Conservation (phyloP, 2,113 vertebrate species). For the Ciconia boyciana region DNA sequence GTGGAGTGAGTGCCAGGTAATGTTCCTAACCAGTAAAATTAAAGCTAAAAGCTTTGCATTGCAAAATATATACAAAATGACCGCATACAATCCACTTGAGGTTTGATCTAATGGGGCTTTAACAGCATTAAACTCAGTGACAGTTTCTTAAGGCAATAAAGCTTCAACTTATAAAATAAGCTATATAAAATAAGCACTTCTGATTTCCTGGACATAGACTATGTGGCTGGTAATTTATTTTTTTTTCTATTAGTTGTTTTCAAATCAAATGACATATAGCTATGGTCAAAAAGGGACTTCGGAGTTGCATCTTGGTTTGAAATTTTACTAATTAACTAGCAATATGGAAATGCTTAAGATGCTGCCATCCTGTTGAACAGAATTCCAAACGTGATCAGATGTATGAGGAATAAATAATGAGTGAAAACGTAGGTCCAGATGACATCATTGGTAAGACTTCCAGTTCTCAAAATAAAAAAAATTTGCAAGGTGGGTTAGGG, state of each 20-base stretch:
- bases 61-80: background rate
- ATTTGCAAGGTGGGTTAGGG: background rate
- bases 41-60: slow-evolving; percentile 52
- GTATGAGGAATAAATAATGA: background rate
- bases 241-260: background rate
- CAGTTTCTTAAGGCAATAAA: background rate
- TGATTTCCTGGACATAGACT: background rate
- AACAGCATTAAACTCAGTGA: background rate
- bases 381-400: background rate
- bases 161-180: background rate
- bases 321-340: background rate
- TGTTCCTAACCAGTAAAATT: background rate
- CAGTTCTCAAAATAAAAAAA: background rate
- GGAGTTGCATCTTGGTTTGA: background rate
- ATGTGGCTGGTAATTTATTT: background rate
- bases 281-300: background rate
- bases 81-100: background rate
- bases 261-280: background rate
- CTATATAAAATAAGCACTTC: background rate
- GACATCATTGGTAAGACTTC: background rate
- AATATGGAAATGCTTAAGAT: background rate
- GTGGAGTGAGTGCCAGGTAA: background rate
- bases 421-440: background rate
- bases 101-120: slow-evolving; percentile 28
- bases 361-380: background rate